Evolutionary conservation across 2,797 vertebrate genomes (phyloP), one percentile per base, ranked within the genome.

Genomic region (Kryptolebias ocellatus): DNA sequence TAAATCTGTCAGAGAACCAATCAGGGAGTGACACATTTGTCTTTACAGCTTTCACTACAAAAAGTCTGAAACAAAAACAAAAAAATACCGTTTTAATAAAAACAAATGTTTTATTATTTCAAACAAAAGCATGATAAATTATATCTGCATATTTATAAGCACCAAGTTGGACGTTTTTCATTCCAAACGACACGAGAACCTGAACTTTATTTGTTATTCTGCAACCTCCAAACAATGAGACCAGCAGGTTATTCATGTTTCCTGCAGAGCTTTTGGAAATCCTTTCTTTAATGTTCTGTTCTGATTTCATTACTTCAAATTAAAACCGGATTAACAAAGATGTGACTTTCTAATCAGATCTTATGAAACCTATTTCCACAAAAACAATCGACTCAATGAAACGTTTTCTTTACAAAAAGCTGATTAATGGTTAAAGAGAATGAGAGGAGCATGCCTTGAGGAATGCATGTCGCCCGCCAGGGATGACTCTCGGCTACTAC

Each of bases 321-420:
- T 12, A 42, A 42, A 34, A 34, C 4, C 34, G 8, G 34, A 34
- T 7, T 7, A 67, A 67, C 56, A 60, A 3, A 68, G 3, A 7
- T 0, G 29, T 2, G 17, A 55, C 31, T 39, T 15, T 0, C 16
- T 20, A 50, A 42, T 62, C 20, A 44, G 51, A 34, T 49, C 34
- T 49, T 4, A 29, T 12, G 28, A 16, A 52, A 49, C 52, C 17
- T 50, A 18, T 44, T 42, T 56, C 46, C 18, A 12, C 51, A 45
- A 66, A 57, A 64, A 70, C 64, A 70, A 49, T 20, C 0, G 1
- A 27, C 44, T 70, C 20, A 50, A 50, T 18, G 28, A 37, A 39
- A 24, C 29, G 7, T 55, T 24, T 62, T 65, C 24, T 69, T 45
- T 9, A 4, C 27, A 20, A 9, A 44, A 37, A 37, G 72, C 27